Percentiles rank a stretch among this genome's conserved stretches.
Conservation (phyloP, 2,797 vertebrate species). For the Eurystomus glaucurus region DNA sequence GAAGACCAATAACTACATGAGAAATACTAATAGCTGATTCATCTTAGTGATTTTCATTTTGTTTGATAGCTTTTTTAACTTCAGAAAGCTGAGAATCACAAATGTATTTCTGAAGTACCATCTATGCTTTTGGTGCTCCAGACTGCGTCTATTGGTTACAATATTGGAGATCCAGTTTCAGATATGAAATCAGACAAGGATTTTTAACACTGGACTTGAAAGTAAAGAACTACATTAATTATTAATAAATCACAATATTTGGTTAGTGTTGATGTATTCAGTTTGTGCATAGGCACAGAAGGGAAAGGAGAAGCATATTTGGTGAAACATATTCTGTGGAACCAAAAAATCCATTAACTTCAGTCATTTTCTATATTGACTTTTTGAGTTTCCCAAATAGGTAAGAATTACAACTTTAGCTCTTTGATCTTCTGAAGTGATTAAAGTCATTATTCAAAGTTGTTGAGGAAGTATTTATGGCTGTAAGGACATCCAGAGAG, state of each 20-base stretch:
- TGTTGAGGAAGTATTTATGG: neutral
- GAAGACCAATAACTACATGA: neutral
- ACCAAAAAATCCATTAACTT: neutral
- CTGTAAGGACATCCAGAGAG: neutral
- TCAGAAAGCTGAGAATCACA: neutral
- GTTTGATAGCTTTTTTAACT: neutral
- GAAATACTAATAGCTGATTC: neutral
- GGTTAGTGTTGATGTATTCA: neutral
- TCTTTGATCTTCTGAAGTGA: neutral
- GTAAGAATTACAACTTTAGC: neutral
- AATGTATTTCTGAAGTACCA: neutral
- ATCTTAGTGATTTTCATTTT: neutral
- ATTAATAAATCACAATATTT: neutral
- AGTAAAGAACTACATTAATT: neutral
- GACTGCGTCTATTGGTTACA: neutral
- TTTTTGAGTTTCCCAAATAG: neutral
- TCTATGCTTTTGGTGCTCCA: neutral
- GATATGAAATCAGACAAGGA: neutral
- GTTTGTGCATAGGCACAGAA: neutral
- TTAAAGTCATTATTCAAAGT: conserved; percentile 14
- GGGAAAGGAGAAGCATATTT: neutral
- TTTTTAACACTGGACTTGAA: neutral
- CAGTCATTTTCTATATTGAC: neutral
- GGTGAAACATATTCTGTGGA: neutral
- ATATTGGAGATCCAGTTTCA: neutral